These are phyloP conservation scores for Lateolabrax maculatus DNA, from an alignment of 2,797 vertebrate genomes.

Conservation along the genomic window DNA sequence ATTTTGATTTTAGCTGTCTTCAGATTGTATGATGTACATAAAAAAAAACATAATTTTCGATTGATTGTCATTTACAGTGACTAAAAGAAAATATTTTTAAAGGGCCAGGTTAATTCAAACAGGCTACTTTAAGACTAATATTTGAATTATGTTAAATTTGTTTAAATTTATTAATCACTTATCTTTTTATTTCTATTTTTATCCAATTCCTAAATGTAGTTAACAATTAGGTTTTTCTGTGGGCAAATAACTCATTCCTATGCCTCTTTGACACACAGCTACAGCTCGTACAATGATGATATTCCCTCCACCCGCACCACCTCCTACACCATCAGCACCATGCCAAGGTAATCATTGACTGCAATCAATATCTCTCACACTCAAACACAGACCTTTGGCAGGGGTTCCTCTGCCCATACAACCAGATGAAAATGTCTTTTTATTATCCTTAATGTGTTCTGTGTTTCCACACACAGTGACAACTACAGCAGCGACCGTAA, in stretches of 20 bases:
- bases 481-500: slow-evolving; percentile 49
- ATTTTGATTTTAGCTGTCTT: not conserved
- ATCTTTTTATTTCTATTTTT: not conserved
- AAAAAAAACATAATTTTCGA: too few relatives aligned
- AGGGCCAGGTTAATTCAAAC: not conserved
- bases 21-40: not conserved
- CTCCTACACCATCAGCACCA: slow-evolving; percentile 64
- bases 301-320: slow-evolving; percentile 57
- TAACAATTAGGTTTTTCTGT: not conserved
- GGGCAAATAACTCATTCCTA: not conserved
- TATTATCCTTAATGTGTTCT: slow-evolving; percentile 13
- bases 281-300: slow-evolving; percentile 72
- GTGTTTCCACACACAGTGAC: slow-evolving; percentile 59
- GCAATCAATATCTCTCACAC: not conserved
- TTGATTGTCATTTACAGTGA: not conserved
- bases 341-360: slow-evolving; percentile 66
- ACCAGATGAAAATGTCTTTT: not conserved
- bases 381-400: not conserved
- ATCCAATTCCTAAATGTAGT: not conserved
- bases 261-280: slow-evolving; percentile 49
- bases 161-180: not conserved
- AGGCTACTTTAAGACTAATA: too few relatives aligned
- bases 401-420: not conserved
- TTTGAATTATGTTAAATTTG: not conserved
- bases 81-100: not conserved